Conservation (phyloP, 1,140 invertebrate genomes). For the Vanessa tameamea region DNA sequence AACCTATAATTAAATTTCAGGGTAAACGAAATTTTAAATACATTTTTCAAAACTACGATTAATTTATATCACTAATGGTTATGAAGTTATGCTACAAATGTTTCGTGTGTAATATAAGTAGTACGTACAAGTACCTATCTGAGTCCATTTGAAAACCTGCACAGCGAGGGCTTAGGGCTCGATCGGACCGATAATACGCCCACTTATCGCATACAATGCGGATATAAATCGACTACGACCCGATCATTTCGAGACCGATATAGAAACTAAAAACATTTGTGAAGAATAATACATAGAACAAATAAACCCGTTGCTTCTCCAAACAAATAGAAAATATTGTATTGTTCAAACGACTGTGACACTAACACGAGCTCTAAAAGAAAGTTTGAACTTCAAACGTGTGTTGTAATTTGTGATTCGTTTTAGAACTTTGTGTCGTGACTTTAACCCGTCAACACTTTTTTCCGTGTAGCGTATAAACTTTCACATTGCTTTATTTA, state of each 20-base stretch:
- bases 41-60: too few species aligned
- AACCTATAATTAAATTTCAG: too few species aligned
- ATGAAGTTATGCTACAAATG: constrained; percentile 1
- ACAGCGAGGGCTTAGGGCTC: constrained; percentile 42
- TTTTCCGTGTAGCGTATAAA: constrained; percentile 10
- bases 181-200: constrained; percentile 50
- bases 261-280: constrained; percentile 34
- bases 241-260: constrained; percentile 42
- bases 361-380: constrained; percentile 17
- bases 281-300: constrained; percentile 24
- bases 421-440: constrained; percentile 31
- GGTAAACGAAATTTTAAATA: too few species aligned
- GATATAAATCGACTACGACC: constrained; percentile 51
- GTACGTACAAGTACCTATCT: constrained; percentile 8
- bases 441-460: constrained; percentile 27
- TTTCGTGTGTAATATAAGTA: constrained; percentile 26
- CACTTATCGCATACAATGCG: constrained; percentile 52
- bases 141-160: constrained; percentile 34
- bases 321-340: constrained; percentile 25
- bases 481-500: constrained; percentile 24
- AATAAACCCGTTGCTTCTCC: constrained; percentile 19
- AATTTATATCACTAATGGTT: not conserved
- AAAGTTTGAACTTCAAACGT: constrained; percentile 19
- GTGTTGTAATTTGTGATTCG: constrained; percentile 31
- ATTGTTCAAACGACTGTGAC: constrained; percentile 24